These are phyloP conservation scores for Micromussa lordhowensis DNA, from an alignment of 92 coral and sea anemone genomes.

Conservation along the genomic window DNA sequence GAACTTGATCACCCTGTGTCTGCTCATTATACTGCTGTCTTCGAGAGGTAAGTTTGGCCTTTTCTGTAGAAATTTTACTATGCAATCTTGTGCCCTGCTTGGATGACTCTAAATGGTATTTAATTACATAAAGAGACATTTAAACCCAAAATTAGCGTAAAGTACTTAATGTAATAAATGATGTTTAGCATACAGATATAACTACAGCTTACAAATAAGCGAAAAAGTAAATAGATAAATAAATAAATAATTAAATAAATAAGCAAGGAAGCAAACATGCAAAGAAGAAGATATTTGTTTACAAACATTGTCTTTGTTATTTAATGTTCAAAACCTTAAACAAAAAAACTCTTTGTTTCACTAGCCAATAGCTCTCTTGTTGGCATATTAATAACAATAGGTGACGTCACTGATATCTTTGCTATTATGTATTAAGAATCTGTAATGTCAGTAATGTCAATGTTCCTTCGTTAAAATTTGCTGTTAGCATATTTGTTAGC, in stretches of 20 bases:
- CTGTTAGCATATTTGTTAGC: neutral
- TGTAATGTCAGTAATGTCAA: too few species aligned
- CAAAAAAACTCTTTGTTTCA: too few species aligned
- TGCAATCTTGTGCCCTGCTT: conserved; percentile 40
- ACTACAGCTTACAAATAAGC: neutral
- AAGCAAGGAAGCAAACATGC: too few species aligned
- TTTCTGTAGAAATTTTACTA: conserved; percentile 40
- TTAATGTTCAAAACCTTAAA: too few species aligned
- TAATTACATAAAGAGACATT: neutral
- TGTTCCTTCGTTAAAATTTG: too few species aligned
- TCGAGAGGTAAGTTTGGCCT: conserved; percentile 26
- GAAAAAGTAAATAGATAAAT: neutral
- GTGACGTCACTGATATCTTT: too few species aligned
- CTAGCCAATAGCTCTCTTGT: too few species aligned
- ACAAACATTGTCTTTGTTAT: too few species aligned
- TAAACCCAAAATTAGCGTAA: neutral
- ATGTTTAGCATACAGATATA: neutral
- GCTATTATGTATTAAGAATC: too few species aligned
- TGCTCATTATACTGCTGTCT: conserved; percentile 33
- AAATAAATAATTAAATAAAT: neutral
- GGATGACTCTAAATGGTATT: conserved; percentile 29
- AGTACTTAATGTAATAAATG: neutral
- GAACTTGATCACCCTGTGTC: neutral
- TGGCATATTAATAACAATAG: too few species aligned
- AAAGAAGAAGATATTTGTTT: too few species aligned